A percentile compares a stretch with the other conserved stretches of the same genome.
Evolutionary conservation across 64 coral and sea anemone genomes (phyloP).

Genomic region (Montipora sp.): DNA sequence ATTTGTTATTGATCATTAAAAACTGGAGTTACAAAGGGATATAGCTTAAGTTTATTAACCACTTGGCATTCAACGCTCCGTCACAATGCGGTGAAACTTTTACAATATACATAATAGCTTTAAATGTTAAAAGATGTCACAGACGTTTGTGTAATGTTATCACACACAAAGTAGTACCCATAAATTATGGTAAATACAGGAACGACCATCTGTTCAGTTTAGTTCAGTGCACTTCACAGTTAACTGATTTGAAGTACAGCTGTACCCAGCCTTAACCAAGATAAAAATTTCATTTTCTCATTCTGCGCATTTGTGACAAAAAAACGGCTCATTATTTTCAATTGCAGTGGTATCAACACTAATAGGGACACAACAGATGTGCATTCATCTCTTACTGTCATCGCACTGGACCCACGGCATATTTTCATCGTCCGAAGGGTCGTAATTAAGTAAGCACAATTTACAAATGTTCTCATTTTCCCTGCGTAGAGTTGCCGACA

Average conservation of each 20-base stretch:
- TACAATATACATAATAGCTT: background rate
- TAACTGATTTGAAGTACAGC: background rate
- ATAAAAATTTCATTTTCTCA: background rate
- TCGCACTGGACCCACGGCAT: conserved; percentile 69
- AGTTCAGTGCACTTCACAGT: background rate
- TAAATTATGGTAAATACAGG: background rate
- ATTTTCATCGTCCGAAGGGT: conserved; percentile 43
- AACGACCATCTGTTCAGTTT: background rate
- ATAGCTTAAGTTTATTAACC: background rate
- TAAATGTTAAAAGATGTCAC: background rate
- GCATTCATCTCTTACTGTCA: conserved; percentile 42
- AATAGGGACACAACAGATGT: conserved; percentile 51
- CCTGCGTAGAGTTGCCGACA: background rate
- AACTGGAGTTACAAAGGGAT: background rate
- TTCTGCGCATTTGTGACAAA: conserved; percentile 38
- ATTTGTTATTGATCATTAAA: background rate
- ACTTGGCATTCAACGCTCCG: background rate
- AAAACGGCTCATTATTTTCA: conserved; percentile 41
- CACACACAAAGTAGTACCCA: background rate
- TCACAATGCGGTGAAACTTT: background rate
- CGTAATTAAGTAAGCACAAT: conserved; percentile 43
- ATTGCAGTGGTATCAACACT: conserved; percentile 42
- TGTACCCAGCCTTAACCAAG: background rate
- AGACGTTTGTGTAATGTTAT: background rate
- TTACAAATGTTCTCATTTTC: conserved; percentile 39